A percentile compares a stretch with the other conserved stretches of the same genome.
phyloP scores from a whole-genome alignment of 2,888 invertebrate species.

The Acleris literana region DNA sequence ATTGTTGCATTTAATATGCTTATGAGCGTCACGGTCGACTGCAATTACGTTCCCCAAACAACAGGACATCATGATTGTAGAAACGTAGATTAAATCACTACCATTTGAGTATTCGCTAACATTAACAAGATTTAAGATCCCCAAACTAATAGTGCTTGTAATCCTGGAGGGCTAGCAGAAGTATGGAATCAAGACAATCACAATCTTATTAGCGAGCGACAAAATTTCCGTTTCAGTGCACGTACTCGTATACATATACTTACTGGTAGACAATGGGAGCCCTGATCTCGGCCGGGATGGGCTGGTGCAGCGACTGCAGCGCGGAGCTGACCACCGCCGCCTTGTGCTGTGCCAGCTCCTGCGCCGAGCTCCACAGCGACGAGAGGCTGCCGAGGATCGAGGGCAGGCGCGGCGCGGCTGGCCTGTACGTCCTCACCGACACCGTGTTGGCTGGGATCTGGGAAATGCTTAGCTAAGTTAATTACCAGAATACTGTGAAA shows the following conservation, averaged over 20 bases:
- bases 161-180: no score
- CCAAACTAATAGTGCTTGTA: no score
- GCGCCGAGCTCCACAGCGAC: slow-evolving; percentile 24
- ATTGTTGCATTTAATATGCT: no score
- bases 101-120: no score
- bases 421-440: background rate
- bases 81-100: no score
- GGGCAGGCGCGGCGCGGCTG: slow-evolving; percentile 28
- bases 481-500: no score
- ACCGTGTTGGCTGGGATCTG: slow-evolving; percentile 14
- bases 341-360: slow-evolving; percentile 31
- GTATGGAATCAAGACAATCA: no score
- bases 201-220: background rate
- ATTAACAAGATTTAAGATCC: no score
- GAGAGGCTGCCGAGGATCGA: slow-evolving; percentile 32
- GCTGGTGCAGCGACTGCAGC: slow-evolving; percentile 35
- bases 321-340: slow-evolving; percentile 32
- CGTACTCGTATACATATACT: slow-evolving; percentile 18
- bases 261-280: slow-evolving; percentile 40
- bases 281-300: slow-evolving; percentile 32
- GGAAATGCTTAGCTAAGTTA: background rate
- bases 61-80: no score
- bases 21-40: no score
- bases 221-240: no score
- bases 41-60: no score